These are phyloP conservation scores for Lichenostomus cassidix DNA, from an alignment of 2,113 vertebrate species.

Conservation along the genomic window DNA sequence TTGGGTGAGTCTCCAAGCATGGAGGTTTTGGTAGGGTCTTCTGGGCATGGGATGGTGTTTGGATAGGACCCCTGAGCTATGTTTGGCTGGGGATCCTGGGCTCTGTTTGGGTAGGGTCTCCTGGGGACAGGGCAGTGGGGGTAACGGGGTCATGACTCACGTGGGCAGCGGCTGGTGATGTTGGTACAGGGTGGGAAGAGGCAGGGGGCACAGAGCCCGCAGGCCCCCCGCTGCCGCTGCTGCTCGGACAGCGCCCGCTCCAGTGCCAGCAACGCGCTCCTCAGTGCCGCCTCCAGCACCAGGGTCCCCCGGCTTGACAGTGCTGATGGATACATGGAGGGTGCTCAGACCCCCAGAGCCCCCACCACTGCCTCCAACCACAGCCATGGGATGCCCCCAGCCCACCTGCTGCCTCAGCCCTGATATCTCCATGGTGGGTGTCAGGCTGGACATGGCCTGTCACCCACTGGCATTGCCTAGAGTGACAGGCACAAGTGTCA, in stretches of 20 bases:
- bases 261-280: conserved; percentile 79
- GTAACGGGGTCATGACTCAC: not conserved
- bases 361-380: not conserved
- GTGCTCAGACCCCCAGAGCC: not conserved
- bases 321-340: conserved; percentile 51
- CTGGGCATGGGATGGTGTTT: not conserved
- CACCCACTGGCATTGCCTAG: not conserved
- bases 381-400: rapidly evolving
- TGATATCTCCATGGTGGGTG: rapidly evolving
- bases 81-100: not conserved
- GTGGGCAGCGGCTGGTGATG: conserved; percentile 70
- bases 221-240: conserved; percentile 67
- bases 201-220: conserved; percentile 78
- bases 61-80: not conserved
- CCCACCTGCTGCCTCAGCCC: rapidly evolving
- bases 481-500: not conserved
- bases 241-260: conserved; percentile 74
- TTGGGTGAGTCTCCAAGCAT: not conserved
- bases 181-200: conserved; percentile 84
- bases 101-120: not conserved
- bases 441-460: not conserved
- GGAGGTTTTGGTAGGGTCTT: not conserved
- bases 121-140: not conserved
- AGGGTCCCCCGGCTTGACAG: conserved; percentile 85
- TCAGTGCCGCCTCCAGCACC: conserved; percentile 83